Evolutionary conservation across 2,113 vertebrate genomes (phyloP), one percentile per base, ranked within the genome.

Genomic region (Argyrosomus japonicus): DNA sequence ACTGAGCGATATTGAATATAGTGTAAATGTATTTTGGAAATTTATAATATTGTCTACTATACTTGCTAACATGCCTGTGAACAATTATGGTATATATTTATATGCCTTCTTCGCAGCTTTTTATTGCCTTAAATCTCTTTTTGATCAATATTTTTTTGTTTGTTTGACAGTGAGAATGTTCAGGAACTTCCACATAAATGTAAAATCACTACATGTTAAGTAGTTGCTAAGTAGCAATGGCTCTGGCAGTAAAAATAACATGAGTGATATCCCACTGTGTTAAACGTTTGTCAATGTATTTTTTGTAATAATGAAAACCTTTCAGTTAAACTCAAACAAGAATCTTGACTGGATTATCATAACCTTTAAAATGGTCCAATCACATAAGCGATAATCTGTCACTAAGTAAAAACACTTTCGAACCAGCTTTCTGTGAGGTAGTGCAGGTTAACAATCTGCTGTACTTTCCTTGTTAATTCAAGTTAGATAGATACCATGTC

Each of bases 381-480:
- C n/a, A 74, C 6, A 60, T 9, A 14, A 40, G 14, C 12, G 54
- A 62, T 54, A 56, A 72, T 27, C 23, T 62, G 68, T 51, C 25
- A 25, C 23, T 45, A 2, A 1, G 4, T 81, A 45, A 6, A 64
- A 57, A 13, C 12, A 51, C 19, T 70, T 70, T 14, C 1, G 40
- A 83, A 84, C 51, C 25, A 51, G 76, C 68, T 75, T 60, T 82
- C 32, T 86, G 80, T 89, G 91, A 92, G 88, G 89, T 91, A 90
- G 92, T 62, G 83, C 79, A 68, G 57, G 68, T 83, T 68, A 27
- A 75, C 53, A 43, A 36, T 53, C 14, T 84, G 63, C 72, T 75
- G 58, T 53, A 73, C 56, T 48, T 82, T 79, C 54, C 32, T 75
- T 58, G 40, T 32, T 62, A 40, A 57, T 75, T 86, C 47, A 78